A percentile compares a stretch with the other conserved stretches of the same genome.
These are phyloP conservation scores for Botia kubotai DNA, from an alignment of 2,797 vertebrate genomes.

Conservation along the genomic window DNA sequence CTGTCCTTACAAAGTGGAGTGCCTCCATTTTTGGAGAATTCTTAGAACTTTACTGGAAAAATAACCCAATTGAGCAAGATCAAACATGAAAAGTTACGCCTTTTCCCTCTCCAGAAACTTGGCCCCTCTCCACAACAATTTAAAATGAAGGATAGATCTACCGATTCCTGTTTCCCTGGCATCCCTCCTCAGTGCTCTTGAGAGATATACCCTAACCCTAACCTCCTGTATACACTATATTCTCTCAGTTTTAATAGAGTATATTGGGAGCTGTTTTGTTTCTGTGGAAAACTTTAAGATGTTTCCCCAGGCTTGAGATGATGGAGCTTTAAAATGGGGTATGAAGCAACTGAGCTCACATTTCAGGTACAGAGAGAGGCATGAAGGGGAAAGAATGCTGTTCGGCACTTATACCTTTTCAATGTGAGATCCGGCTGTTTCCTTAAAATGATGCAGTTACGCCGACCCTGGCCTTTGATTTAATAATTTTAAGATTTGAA, in stretches of 20 bases:
- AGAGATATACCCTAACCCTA: background rate
- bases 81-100: conserved; percentile 35
- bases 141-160: conserved; percentile 9
- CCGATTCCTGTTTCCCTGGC: conserved; percentile 13
- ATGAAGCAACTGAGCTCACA: background rate
- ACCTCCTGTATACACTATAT: background rate
- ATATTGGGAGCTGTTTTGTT: conserved; percentile 16
- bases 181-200: conserved; percentile 10
- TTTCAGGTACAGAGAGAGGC: conserved; percentile 5
- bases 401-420: conserved; percentile 24
- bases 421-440: conserved; percentile 2
- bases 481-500: conserved; percentile 68
- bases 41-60: conserved; percentile 1
- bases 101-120: conserved; percentile 16
- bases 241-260: conserved; percentile 24
- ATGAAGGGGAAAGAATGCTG: background rate
- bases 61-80: conserved; percentile 48
- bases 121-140: conserved; percentile 40
- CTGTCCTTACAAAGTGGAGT: conserved; percentile 32
- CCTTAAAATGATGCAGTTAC: conserved; percentile 58
- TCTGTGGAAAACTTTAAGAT: background rate
- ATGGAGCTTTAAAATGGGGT: conserved; percentile 9
- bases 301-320: background rate
- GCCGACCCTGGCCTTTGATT: conserved; percentile 61
- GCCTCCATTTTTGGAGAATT: conserved; percentile 26